These are phyloP conservation scores for Protonibea diacanthus DNA, from an alignment of 2,797 vertebrate species.

Conservation along the genomic window DNA sequence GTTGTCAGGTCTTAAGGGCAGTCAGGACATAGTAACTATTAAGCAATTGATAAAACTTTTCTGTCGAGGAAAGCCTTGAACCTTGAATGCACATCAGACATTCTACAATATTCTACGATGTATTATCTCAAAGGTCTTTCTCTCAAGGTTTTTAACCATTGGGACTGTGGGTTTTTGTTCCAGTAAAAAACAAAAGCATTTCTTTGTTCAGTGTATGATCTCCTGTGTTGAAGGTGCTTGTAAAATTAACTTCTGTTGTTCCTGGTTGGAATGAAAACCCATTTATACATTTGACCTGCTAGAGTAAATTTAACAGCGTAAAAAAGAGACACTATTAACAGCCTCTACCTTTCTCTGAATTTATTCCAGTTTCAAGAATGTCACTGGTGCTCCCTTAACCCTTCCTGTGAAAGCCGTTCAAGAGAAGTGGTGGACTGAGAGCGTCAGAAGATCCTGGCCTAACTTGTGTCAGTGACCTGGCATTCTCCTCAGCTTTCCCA, in stretches of 20 bases:
- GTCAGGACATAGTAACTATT: background rate
- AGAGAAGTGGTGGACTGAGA: background rate
- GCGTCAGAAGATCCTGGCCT: background rate
- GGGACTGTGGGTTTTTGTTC: background rate
- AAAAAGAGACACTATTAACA: background rate
- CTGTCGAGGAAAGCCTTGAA: background rate
- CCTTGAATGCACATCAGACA: background rate
- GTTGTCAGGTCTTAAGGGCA: background rate
- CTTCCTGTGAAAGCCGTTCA: background rate
- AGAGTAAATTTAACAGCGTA: background rate
- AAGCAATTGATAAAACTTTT: background rate
- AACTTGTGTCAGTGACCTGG: constrained; percentile 15
- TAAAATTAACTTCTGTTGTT: constrained; percentile 1
- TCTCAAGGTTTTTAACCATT: background rate
- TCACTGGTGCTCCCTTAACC: constrained; percentile 1
- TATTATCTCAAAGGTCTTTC: constrained; percentile 4
- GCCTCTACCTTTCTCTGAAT: background rate
- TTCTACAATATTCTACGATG: background rate
- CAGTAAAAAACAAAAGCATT: background rate
- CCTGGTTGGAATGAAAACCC: constrained; percentile 4
- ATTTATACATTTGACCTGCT: background rate
- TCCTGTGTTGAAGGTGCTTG: background rate
- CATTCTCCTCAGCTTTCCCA: constrained; percentile 13
- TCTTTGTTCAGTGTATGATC: constrained; percentile 2
- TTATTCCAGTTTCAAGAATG: background rate